A percentile compares a stretch with the other conserved stretches of the same genome.
Conservation (phyloP, 1,140 invertebrate species). For the Sarcophaga peregrina region DNA sequence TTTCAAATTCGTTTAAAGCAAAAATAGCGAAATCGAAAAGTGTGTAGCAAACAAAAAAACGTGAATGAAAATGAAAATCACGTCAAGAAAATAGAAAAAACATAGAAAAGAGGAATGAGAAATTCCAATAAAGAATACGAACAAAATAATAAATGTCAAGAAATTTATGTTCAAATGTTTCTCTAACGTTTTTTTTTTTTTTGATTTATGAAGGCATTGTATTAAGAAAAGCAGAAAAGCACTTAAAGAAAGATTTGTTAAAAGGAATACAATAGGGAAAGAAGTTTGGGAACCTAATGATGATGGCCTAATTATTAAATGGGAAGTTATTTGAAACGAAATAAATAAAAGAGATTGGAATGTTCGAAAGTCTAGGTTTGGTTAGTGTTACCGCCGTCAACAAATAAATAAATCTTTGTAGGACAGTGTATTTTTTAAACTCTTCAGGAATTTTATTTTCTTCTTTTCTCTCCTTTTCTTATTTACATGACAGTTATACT, state of each 20-base stretch:
- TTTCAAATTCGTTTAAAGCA: neutral
- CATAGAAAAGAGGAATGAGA: neutral
- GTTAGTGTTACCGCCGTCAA: too few species aligned
- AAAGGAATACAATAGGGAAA: neutral
- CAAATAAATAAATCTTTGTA: too few species aligned
- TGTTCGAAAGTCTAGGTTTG: too few species aligned
- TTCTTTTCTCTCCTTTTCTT: too few species aligned
- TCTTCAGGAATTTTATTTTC: too few species aligned
- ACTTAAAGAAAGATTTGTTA: neutral
- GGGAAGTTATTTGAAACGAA: too few species aligned
- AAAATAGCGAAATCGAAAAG: neutral
- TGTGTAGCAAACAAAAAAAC: neutral
- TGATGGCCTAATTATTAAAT: too few species aligned
- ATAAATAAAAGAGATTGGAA: too few species aligned
- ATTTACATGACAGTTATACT: too few species aligned
- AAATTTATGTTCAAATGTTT: slow-evolving; percentile 36
- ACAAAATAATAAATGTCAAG: slow-evolving; percentile 40
- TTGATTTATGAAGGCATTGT: slow-evolving; percentile 31
- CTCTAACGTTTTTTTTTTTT: neutral
- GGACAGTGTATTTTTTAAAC: too few species aligned
- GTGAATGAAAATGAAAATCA: neutral
- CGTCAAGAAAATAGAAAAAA: neutral
- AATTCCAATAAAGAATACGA: neutral
- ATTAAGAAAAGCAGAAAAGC: neutral
- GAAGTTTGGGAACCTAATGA: too few species aligned